These are phyloP conservation scores for Drosophila sproati DNA, from an alignment of 1,140 invertebrate species.

Conservation along the genomic window DNA sequence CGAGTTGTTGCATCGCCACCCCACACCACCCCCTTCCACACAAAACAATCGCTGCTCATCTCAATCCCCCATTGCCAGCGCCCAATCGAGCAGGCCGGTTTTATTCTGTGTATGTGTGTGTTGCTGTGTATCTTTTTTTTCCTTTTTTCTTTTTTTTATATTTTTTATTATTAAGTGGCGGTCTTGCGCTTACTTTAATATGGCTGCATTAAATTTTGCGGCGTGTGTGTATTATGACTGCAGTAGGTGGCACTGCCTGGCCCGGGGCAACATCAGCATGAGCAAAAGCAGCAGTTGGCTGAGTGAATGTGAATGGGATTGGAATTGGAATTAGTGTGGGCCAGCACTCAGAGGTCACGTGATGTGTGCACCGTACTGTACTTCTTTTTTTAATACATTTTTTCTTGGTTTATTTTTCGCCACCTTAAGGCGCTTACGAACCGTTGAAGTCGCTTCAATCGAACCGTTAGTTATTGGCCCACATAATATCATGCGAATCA, in stretches of 20 bases:
- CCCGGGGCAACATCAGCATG: constrained; percentile 33
- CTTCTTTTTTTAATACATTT: not conserved
- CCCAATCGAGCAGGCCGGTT: constrained; percentile 45
- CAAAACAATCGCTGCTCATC: constrained; percentile 24
- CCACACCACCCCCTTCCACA: constrained; percentile 2
- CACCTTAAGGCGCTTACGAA: constrained; percentile 30
- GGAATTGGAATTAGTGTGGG: constrained; percentile 39
- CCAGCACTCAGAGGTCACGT: constrained; percentile 67
- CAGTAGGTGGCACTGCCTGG: constrained; percentile 70
- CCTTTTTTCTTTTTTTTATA: constrained; percentile 43
- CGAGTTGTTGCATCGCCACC: constrained; percentile 34
- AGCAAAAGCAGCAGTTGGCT: constrained; percentile 13
- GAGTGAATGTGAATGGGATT: constrained; percentile 42
- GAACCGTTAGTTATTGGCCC: constrained; percentile 35
- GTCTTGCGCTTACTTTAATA: constrained; percentile 76
- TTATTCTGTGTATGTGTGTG: not conserved
- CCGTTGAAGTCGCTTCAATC: constrained; percentile 26
- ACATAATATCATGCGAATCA: constrained; percentile 24
- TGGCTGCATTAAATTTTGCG: constrained; percentile 67
- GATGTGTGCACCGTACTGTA: constrained; percentile 57
- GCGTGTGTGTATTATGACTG: constrained; percentile 75
- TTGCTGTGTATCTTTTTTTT: constrained; percentile 24
- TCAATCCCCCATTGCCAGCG: constrained; percentile 33
- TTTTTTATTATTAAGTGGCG: constrained; percentile 65
- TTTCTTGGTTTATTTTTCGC: constrained; percentile 6